Percentiles rank a stretch among this genome's conserved stretches.
phyloP scores from a whole-genome alignment of 2,888 invertebrate species.

The Exocentrus adspersus region DNA sequence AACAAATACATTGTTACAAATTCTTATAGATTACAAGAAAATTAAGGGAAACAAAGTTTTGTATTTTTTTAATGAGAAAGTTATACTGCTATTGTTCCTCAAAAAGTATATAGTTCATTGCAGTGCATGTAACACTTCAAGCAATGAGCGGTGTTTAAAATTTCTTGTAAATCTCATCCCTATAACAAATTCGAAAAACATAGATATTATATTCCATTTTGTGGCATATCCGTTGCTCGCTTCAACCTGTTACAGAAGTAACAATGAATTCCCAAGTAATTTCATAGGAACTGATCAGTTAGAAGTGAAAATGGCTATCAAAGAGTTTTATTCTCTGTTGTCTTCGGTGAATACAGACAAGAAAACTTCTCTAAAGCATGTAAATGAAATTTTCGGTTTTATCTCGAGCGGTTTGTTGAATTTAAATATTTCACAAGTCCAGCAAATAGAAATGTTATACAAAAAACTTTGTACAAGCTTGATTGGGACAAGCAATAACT shows the following conservation, averaged over 20 bases:
- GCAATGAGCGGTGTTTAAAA: constrained; percentile 30
- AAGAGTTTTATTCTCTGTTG: constrained; percentile 42
- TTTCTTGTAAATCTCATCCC: constrained; percentile 47
- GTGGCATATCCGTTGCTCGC: constrained; percentile 47
- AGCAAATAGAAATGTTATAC: constrained; percentile 48
- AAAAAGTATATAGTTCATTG: constrained; percentile 41
- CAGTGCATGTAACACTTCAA: constrained; percentile 33
- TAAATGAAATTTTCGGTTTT: constrained; percentile 45
- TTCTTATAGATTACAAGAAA: constrained; percentile 37
- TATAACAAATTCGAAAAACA: constrained; percentile 46
- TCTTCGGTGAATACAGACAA: constrained; percentile 39
- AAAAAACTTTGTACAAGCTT: constrained; percentile 45
- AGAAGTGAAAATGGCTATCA: constrained; percentile 42
- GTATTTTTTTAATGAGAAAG: constrained; percentile 43
- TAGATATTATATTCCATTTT: constrained; percentile 52
- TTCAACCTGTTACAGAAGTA: constrained; percentile 37
- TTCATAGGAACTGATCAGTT: constrained; percentile 43
- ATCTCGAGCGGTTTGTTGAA: constrained; percentile 47
- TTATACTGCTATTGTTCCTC: constrained; percentile 38
- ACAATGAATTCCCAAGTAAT: constrained; percentile 44
- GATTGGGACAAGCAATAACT: constrained; percentile 34
- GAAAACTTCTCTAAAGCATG: constrained; percentile 34
- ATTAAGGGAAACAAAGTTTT: constrained; percentile 28
- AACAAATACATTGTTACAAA: constrained; percentile 32
- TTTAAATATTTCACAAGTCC: constrained; percentile 41